Percentiles rank a stretch among this genome's conserved stretches.
These are phyloP conservation scores for Chrysodeixis includens DNA, from an alignment of 2,888 invertebrate genomes.

Conservation along the genomic window DNA sequence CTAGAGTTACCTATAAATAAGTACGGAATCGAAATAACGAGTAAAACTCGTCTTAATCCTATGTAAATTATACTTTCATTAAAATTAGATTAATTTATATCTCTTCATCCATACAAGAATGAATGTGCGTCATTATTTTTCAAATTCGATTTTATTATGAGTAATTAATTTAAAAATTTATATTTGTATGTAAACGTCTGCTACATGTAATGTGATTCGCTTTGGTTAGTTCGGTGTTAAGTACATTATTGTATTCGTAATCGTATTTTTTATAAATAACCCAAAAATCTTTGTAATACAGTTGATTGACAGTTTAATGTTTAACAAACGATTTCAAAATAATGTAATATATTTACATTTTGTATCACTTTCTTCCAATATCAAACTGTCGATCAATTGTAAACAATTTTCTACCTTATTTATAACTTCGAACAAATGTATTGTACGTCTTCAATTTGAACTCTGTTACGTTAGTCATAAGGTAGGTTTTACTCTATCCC, in stretches of 20 bases:
- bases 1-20: not conserved
- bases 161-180: constrained; percentile 14
- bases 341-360: not conserved
- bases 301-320: constrained; percentile 43
- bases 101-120: constrained; percentile 55
- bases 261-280: constrained; percentile 49
- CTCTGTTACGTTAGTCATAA: constrained; percentile 47
- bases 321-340: constrained; percentile 3
- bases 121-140: constrained; percentile 33
- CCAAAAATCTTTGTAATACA: constrained; percentile 31
- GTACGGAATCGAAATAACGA: constrained; percentile 43
- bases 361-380: not conserved
- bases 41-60: constrained; percentile 47
- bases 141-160: constrained; percentile 27
- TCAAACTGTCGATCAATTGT: constrained; percentile 31
- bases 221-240: constrained; percentile 46
- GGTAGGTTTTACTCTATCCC: constrained; percentile 54
- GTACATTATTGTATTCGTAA: constrained; percentile 51
- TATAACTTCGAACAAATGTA: constrained; percentile 17
- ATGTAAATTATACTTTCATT: constrained; percentile 38
- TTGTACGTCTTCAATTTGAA: constrained; percentile 37
- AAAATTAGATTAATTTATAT: constrained; percentile 38
- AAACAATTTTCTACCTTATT: constrained; percentile 32
- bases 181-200: constrained; percentile 10
- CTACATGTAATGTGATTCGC: constrained; percentile 46